A percentile compares a stretch with the other conserved stretches of the same genome.
Conservation (phyloP, 2,113 vertebrate species). For the Ellobius talpinus region DNA sequence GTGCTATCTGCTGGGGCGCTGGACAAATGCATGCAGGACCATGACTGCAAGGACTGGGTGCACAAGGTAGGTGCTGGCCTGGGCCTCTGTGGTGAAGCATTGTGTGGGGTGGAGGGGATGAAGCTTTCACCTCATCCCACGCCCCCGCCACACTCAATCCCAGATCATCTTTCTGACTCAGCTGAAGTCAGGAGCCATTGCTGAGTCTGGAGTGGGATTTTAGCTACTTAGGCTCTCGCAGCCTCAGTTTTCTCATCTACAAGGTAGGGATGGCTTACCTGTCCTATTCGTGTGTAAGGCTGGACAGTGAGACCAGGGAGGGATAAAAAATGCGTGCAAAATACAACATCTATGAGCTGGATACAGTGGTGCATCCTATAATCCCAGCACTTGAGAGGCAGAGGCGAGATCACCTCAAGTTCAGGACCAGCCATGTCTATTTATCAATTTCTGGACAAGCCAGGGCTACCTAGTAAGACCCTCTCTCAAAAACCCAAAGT, state of each 20-base stretch:
- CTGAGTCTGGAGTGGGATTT: not conserved
- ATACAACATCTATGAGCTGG: not conserved
- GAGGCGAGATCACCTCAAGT: not conserved
- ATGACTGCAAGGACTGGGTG: conserved; percentile 96
- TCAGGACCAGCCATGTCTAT: not conserved
- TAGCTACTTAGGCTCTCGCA: not conserved
- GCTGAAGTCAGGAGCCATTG: not conserved
- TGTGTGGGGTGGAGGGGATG: not conserved
- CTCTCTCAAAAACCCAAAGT: not conserved
- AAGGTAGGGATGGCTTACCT: not conserved
- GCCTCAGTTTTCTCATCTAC: not conserved
- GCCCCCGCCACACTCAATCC: not conserved
- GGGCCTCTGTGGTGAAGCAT: not conserved
- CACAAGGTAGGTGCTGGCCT: conserved; percentile 91
- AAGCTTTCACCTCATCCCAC: not conserved
- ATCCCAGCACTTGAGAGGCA: not conserved
- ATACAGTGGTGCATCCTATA: not conserved
- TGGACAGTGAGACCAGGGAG: not conserved
- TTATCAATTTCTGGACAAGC: not conserved
- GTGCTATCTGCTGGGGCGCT: conserved; percentile 93
- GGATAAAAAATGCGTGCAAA: not conserved
- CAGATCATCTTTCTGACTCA: not conserved
- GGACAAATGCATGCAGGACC: conserved; percentile 97
- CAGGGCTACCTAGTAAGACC: not conserved
- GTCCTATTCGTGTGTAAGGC: not conserved